These are phyloP conservation scores for Xestia c-nigrum DNA, from an alignment of 2,888 invertebrate species.

Conservation along the genomic window DNA sequence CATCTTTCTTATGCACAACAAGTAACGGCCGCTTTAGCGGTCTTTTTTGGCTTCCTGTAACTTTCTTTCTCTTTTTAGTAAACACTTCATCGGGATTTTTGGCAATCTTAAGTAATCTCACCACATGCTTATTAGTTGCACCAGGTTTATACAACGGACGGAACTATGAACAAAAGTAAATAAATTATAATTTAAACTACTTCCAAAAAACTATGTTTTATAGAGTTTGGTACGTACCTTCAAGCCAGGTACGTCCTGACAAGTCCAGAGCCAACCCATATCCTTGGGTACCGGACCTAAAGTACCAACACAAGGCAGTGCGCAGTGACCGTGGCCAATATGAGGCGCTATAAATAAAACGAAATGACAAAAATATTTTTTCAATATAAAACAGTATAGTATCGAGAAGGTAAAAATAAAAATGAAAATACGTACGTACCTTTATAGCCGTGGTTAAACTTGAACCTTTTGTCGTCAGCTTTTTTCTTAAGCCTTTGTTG, in stretches of 20 bases:
- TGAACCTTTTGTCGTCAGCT: slow-evolving; percentile 80
- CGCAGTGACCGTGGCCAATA: slow-evolving; percentile 85
- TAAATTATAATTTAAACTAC: not conserved
- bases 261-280: slow-evolving; percentile 89
- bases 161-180: too few relatives aligned
- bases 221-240: slow-evolving; percentile 74
- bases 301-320: slow-evolving; percentile 79
- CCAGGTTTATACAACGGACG: too few relatives aligned
- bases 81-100: slow-evolving; percentile 79
- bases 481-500: slow-evolving; percentile 79
- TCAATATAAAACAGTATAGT: not conserved
- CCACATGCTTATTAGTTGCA: slow-evolving; percentile 69
- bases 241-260: slow-evolving; percentile 83
- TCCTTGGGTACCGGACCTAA: slow-evolving; percentile 80
- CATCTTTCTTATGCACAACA: too few relatives aligned
- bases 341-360: slow-evolving; percentile 79
- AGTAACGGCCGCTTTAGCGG: too few relatives aligned
- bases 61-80: too few relatives aligned
- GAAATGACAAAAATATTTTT: not conserved
- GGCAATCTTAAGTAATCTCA: slow-evolving; percentile 82
- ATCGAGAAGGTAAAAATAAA: not conserved
- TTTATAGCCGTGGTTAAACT: slow-evolving; percentile 87
- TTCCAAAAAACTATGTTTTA: not conserved
- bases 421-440: slow-evolving; percentile 85
- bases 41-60: too few relatives aligned